Conservation (phyloP, 1,140 invertebrate genomes). For the Sminthurinus signatus region DNA sequence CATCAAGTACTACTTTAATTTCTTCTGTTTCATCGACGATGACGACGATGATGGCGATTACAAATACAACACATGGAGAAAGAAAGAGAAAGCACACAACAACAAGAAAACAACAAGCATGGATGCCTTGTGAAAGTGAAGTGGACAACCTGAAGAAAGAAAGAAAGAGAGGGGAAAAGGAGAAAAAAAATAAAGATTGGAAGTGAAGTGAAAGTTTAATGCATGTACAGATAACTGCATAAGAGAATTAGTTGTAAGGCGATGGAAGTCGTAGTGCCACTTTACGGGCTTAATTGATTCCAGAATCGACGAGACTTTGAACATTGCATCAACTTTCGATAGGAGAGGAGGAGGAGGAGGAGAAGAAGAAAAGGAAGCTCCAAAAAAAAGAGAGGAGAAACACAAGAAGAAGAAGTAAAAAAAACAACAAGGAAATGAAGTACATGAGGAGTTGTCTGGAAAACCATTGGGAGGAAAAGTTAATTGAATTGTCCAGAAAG, state of each 20-base stretch:
- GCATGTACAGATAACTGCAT: not conserved
- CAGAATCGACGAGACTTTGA: constrained; percentile 1
- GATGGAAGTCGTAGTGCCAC: constrained; percentile 9
- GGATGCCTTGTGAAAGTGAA: not conserved
- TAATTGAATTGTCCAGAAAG: constrained; percentile 13
- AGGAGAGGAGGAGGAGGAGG: not conserved
- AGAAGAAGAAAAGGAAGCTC: not conserved
- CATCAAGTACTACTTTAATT: too few relatives aligned
- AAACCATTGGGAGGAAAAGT: not conserved
- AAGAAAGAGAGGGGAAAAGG: not conserved
- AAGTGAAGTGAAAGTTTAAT: not conserved
- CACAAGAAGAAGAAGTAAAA: not conserved
- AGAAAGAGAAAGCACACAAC: constrained; percentile 9
- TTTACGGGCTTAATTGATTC: constrained; percentile 18
- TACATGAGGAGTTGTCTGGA: too few relatives aligned
- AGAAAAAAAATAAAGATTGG: not conserved
- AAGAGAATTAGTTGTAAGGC: not conserved
- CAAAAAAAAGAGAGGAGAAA: too few relatives aligned
- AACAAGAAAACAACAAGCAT: not conserved
- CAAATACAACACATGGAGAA: not conserved
- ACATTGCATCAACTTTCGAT: not conserved
- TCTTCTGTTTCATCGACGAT: not conserved
- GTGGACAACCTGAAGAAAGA: not conserved
- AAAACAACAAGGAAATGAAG: not conserved
- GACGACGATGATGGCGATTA: not conserved